Conservation (phyloP, 2,113 vertebrate species). For the Sigmodon hispidus region DNA sequence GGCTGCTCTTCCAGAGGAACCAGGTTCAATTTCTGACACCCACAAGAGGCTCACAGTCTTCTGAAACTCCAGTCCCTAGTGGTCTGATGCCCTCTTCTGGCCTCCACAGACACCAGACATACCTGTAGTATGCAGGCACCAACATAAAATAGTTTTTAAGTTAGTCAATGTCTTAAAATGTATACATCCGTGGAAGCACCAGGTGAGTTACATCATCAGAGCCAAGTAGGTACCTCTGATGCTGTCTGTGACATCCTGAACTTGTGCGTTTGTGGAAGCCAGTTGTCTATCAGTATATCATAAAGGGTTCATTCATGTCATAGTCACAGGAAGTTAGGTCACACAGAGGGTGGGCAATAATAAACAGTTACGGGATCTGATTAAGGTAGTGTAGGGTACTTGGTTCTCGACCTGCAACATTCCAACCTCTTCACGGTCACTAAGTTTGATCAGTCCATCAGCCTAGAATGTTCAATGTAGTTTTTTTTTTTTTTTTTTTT, state of each 20-base stretch:
- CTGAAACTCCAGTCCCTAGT: neutral
- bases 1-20: neutral
- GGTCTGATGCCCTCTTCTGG: neutral
- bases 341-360: neutral
- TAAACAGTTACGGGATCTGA: neutral
- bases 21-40: neutral
- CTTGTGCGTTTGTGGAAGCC: neutral
- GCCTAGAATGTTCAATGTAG: neutral
- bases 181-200: no score
- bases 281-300: neutral
- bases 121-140: neutral
- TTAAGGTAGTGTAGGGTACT: neutral
- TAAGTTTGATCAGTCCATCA: neutral
- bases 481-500: neutral
- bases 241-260: neutral
- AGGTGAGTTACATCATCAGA: neutral
- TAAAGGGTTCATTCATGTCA: neutral
- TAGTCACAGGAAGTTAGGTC: neutral
- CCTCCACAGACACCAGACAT: neutral
- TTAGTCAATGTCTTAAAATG: neutral
- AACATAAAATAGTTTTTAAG: neutral
- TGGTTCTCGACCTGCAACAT: neutral
- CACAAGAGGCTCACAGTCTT: neutral
- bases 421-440: neutral
- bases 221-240: neutral